A percentile compares a stretch with the other conserved stretches of the same genome.
Conservation (phyloP, 2,888 invertebrate species). For the Neelides folsomi region DNA sequence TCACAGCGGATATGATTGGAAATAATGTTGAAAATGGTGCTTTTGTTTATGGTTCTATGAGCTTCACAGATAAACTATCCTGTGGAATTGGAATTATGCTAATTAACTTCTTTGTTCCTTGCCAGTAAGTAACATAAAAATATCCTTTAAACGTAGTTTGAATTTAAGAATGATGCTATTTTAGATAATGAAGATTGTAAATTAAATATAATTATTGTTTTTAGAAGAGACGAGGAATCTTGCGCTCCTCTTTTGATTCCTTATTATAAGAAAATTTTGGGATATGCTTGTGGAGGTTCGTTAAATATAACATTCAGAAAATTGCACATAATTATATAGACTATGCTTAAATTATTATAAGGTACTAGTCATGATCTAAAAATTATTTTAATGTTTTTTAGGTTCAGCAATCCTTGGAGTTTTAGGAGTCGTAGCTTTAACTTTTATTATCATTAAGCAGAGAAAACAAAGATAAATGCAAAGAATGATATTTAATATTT, state of each 20-base stretch:
- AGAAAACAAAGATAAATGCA: no score
- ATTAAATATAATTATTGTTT: background rate
- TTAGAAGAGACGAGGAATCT: slow-evolving; percentile 12
- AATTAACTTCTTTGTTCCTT: slow-evolving; percentile 26
- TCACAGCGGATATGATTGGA: slow-evolving; percentile 80
- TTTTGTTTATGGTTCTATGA: slow-evolving; percentile 82
- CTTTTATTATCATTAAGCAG: background rate
- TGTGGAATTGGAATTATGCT: slow-evolving; percentile 67
- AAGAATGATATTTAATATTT: no score
- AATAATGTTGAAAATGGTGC: slow-evolving; percentile 74
- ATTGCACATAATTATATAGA: no score
- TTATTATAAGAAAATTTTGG: slow-evolving; percentile 15
- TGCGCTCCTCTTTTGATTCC: slow-evolving; percentile 1
- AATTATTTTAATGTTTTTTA: slow-evolving; percentile 8
- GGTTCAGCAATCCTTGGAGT: slow-evolving; percentile 25
- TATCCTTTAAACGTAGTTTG: background rate
- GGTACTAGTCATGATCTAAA: background rate
- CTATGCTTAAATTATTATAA: slow-evolving; percentile 1
- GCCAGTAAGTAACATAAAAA: slow-evolving; percentile 26
- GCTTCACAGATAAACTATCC: slow-evolving; percentile 81
- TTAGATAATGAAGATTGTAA: background rate
- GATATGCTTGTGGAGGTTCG: slow-evolving; percentile 23
- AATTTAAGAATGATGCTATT: background rate
- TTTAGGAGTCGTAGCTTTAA: slow-evolving; percentile 13
- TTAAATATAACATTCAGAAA: no score